A percentile compares a stretch with the other conserved stretches of the same genome.
Conservation (phyloP, 2,113 vertebrate species). For the Baryphthengus martii region DNA sequence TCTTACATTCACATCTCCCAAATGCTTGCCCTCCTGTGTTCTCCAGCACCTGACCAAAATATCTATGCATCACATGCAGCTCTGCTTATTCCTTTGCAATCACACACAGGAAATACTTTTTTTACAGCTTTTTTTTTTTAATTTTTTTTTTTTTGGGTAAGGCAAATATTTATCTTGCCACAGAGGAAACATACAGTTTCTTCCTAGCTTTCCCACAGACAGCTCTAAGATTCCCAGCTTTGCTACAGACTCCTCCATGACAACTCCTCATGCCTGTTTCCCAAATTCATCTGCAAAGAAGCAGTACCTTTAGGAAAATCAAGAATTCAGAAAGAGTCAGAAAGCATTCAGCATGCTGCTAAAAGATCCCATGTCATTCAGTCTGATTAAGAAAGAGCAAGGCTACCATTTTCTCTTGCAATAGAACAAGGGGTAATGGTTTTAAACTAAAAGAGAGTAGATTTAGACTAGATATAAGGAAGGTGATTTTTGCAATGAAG, state of each 20-base stretch:
- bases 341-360: background rate
- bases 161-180: background rate
- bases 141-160: background rate
- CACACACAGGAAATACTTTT: background rate
- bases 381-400: background rate
- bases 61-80: background rate
- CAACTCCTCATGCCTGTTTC: background rate
- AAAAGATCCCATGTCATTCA: background rate
- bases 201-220: background rate
- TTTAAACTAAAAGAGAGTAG: too few relatives aligned
- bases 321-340: background rate
- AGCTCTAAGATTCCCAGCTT: background rate
- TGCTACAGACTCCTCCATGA: background rate
- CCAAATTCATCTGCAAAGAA: background rate
- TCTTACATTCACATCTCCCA: background rate
- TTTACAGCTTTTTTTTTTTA: background rate
- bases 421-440: too few relatives aligned
- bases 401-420: background rate
- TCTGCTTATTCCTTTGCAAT: background rate
- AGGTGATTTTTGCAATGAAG: too few relatives aligned
- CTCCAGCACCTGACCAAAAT: background rate
- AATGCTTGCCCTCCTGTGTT: background rate
- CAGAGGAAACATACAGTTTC: background rate
- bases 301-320: background rate
- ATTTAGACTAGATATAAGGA: too few relatives aligned